A percentile compares a stretch with the other conserved stretches of the same genome.
These are phyloP conservation scores for Chelonus insularis DNA, from an alignment of 1,140 invertebrate genomes.

Conservation along the genomic window DNA sequence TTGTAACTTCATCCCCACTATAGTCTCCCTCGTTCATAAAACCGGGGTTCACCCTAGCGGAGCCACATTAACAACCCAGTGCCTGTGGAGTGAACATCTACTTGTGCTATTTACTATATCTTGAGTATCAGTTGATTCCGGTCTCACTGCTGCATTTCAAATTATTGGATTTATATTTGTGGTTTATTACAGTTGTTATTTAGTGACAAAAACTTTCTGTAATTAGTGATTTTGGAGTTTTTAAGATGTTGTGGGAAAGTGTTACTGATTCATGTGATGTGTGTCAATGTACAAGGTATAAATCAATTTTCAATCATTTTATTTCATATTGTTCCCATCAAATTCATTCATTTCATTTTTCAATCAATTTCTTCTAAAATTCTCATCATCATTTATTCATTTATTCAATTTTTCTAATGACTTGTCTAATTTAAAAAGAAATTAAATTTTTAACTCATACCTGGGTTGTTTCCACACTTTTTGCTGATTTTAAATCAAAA, in stretches of 20 bases:
- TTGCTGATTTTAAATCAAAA: too few species aligned
- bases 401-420: too few species aligned
- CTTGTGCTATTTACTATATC: neutral
- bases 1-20: constrained; percentile 29
- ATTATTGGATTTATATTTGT: neutral
- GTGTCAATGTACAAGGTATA: constrained; percentile 52
- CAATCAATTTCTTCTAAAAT: too few species aligned
- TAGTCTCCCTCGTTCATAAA: constrained; percentile 29
- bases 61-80: constrained; percentile 26
- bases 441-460: too few species aligned
- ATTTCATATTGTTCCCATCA: neutral
- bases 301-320: constrained; percentile 4
- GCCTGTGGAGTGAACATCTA: constrained; percentile 6
- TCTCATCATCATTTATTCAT: too few species aligned
- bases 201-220: too few species aligned
- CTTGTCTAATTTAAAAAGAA: too few species aligned
- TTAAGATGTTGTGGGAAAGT: constrained; percentile 42
- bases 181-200: too few species aligned
- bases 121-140: neutral
- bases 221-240: neutral
- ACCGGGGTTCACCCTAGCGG: constrained; percentile 22
- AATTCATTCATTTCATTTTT: too few species aligned
- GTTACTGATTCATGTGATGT: constrained; percentile 46
- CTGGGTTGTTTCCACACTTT: too few species aligned
- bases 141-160: too few species aligned